phyloP scores from a whole-genome alignment of 1,140 invertebrate genomes.

The Eupeodes corollae region DNA sequence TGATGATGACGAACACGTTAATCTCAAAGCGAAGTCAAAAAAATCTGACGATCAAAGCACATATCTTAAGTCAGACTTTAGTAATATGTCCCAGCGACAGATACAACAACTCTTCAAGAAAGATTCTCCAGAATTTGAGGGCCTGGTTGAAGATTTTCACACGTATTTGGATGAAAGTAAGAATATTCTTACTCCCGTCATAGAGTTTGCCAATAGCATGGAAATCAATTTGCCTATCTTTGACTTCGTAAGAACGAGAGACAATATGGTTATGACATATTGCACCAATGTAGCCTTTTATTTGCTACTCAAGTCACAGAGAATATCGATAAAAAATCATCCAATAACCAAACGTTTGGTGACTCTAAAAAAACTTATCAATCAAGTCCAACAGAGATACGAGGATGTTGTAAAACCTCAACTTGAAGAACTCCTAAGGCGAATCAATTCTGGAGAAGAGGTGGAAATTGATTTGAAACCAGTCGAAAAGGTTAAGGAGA shows the following conservation, averaged over 20 bases:
- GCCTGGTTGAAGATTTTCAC: slow-evolving; percentile 66
- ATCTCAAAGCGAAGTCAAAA: slow-evolving; percentile 7
- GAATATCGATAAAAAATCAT: slow-evolving; percentile 59
- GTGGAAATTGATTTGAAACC: slow-evolving; percentile 29
- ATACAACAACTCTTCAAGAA: slow-evolving; percentile 64
- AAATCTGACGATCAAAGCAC: slow-evolving; percentile 38
- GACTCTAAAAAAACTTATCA: slow-evolving; percentile 64
- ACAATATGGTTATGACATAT: slow-evolving; percentile 66
- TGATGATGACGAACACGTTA: slow-evolving; percentile 23
- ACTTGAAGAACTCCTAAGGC: slow-evolving; percentile 46
- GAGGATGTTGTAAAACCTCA: slow-evolving; percentile 51
- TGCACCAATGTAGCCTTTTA: slow-evolving; percentile 79
- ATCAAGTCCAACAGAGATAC: slow-evolving; percentile 57
- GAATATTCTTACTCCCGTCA: slow-evolving; percentile 50
- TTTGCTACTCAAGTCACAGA: slow-evolving; percentile 66
- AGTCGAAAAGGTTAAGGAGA: slow-evolving; percentile 19
- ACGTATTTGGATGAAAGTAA: slow-evolving; percentile 53
- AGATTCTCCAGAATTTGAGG: slow-evolving; percentile 73
- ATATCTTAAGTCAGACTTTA: slow-evolving; percentile 59
- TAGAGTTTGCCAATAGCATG: slow-evolving; percentile 49
- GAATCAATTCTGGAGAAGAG: slow-evolving; percentile 40
- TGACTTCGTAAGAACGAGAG: slow-evolving; percentile 57
- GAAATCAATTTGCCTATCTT: slow-evolving; percentile 31
- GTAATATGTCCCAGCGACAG: slow-evolving; percentile 59
- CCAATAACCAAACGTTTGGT: slow-evolving; percentile 74